Evolutionary conservation across 2,888 invertebrate species (phyloP), one percentile per base, ranked within the genome.

Genomic region (Arrhopalites spinosus): DNA sequence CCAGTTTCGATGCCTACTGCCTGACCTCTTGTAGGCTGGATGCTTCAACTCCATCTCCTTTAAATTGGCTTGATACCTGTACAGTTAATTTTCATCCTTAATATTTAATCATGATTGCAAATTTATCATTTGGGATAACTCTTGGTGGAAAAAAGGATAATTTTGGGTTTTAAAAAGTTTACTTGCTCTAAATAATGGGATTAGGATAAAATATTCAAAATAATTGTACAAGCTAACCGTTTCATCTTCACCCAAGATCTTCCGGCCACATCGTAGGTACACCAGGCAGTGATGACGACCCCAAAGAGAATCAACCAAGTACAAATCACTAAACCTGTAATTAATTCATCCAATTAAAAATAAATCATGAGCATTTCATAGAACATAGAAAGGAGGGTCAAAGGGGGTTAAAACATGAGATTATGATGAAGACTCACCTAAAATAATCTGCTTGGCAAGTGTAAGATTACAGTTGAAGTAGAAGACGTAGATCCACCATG

Each of bases 221-320:
- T 45, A 45, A 45, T 11, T 45, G 45, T 45, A 45, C 45, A 15
- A 45, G 45, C 15, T 45, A 15, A 68, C 83, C 92, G 89, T 85
- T 93, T 93, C 92, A 94, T 93, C 86, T 94, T 93, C 30, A 94
- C 93, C 94, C 94, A 94, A 67, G 93, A 93, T 71, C 93, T 87
- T 20, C 94, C 94, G n/a, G 93, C 94, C 0, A 92, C 89, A 86
- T 94, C 94, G 86, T 92, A 94, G 1, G 92, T 92, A 86, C 94
- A 94, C 93, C 93, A 94, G 47, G 92, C 90, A 5, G 92, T 92
- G 81, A 92, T 89, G 78, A 92, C 84, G 72, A 93, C 89, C 76
- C 91, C 90, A 75, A 92, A 87, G 78, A 93, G 85, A 78, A 93
- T 89, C 81, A 90, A 89, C 90, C 91, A 92, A 85, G 92, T 93